These are phyloP conservation scores for Clupea harengus DNA, from an alignment of 2,113 vertebrate species.

Conservation along the genomic window DNA sequence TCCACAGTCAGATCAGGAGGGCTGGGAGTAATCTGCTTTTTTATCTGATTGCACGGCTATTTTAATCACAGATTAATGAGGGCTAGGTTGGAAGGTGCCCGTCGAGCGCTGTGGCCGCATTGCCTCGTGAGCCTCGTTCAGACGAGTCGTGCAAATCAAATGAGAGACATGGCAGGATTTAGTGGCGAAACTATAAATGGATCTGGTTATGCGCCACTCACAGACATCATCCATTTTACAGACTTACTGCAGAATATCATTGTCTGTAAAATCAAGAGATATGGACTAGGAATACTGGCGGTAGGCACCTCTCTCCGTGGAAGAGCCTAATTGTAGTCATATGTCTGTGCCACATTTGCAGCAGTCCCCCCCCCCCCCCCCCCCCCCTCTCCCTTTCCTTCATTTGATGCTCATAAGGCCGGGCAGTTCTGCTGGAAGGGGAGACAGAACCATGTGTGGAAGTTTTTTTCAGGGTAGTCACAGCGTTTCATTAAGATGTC, in stretches of 20 bases:
- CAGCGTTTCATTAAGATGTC: conserved; percentile 40
- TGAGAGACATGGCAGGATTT: background rate
- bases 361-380: background rate
- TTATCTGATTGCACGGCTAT: conserved; percentile 47
- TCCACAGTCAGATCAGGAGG: conserved; percentile 47
- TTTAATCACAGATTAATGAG: conserved; percentile 59
- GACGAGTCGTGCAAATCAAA: background rate
- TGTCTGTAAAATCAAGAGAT: background rate
- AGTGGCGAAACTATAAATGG: background rate
- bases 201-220: background rate
- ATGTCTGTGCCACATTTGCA: background rate
- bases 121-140: background rate
- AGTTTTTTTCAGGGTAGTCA: background rate
- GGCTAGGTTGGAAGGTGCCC: conserved; percentile 37
- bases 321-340: background rate
- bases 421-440: background rate
- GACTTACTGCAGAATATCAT: background rate
- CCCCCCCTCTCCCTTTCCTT: background rate
- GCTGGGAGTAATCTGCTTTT: conserved; percentile 57
- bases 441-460: background rate
- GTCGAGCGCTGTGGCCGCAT: background rate
- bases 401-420: conserved; percentile 1
- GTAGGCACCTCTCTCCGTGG: background rate
- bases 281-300: background rate
- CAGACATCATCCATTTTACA: background rate